Percentiles rank a stretch among this genome's conserved stretches.
phyloP scores from a whole-genome alignment of 2,888 invertebrate species.

The Phortica magna region DNA sequence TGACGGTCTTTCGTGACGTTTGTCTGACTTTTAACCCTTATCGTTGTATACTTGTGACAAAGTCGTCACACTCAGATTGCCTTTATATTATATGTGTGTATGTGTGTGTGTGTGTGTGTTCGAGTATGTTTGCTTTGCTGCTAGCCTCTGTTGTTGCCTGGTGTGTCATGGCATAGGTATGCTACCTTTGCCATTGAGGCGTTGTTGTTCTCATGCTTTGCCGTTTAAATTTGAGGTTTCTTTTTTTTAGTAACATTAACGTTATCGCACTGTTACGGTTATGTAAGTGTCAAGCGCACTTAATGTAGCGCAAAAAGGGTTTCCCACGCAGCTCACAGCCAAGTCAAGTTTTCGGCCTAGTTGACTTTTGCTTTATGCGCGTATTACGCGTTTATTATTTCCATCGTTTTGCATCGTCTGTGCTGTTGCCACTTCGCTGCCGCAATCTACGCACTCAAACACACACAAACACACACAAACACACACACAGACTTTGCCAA shows the following conservation, averaged over 20 bases:
- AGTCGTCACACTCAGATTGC: conserved; percentile 16
- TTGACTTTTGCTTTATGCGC: conserved; percentile 66
- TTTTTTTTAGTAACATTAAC: conserved; percentile 63
- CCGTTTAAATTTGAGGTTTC: conserved; percentile 37
- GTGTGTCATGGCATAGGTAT: background rate
- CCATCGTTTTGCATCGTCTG: background rate
- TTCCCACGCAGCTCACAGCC: background rate
- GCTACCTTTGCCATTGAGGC: background rate
- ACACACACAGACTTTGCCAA: background rate
- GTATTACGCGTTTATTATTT: conserved; percentile 27
- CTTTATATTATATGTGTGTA: conserved; percentile 30
- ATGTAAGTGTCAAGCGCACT: conserved; percentile 73
- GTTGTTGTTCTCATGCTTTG: background rate
- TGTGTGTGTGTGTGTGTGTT: conserved; percentile 18
- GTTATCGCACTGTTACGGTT: conserved; percentile 75
- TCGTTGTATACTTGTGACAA: conserved; percentile 17
- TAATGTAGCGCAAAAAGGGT: conserved; percentile 44
- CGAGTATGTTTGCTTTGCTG: too few species aligned
- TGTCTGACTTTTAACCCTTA: conserved; percentile 66
- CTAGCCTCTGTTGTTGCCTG: conserved; percentile 30
- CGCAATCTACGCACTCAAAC: background rate
- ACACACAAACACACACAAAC: background rate
- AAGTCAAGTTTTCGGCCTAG: conserved; percentile 29
- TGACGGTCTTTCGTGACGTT: conserved; percentile 23
- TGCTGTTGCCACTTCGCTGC: background rate